Base-by-base conservation (phyloP, 2,797 vertebrate species). In the Lepidocolaptes lacrymiger region DNA sequence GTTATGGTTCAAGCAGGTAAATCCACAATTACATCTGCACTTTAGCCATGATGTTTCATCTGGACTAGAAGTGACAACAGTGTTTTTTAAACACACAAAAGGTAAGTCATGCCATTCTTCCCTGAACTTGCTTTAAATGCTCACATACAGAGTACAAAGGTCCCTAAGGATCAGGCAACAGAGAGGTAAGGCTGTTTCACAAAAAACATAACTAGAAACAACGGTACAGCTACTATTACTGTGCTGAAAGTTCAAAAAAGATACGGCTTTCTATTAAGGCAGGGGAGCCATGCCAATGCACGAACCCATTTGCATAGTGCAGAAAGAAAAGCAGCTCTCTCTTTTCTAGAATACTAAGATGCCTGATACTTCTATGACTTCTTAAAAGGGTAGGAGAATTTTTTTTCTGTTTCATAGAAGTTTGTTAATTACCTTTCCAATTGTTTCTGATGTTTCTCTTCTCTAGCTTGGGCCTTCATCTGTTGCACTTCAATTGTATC, bases 401-500 rank as follows among this genome's bases (percentile, higher is more conserved):
- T 88, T 83, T 83, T 32, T 54, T 46, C 37, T 48, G 19, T 84
- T 96, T 90, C 80, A 64, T 27, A 6, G n/a, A 88, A 82, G 56
- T 82, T 63, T 84, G 63, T 96, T 77, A 58, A 73, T 67, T 98
- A 99, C 99, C 99, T 99, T 97, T 99, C 99, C 98, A 99, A 95
- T 98, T 99, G 99, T 96, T 99, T 99, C 97, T 99, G 99, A 93
- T 99, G 99, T 96, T 99, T 99, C 97, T 99, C 99, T 93, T 99
- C 99, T 74, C 99, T 98, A 73, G 99, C 99, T 95, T 99, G 99
- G 71, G 99, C 99, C 97, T 99, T 99, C 99, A 99, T 99, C 97
- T 99, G 99, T 68, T 99, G 99, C 80, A 99, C 99, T 98, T 99
- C 99, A 37, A 99, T 99, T 75, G 99, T 99, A 97, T 99, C 99